Base-by-base conservation (phyloP, 2,888 invertebrate species). In the Hypomecis atomaria region DNA sequence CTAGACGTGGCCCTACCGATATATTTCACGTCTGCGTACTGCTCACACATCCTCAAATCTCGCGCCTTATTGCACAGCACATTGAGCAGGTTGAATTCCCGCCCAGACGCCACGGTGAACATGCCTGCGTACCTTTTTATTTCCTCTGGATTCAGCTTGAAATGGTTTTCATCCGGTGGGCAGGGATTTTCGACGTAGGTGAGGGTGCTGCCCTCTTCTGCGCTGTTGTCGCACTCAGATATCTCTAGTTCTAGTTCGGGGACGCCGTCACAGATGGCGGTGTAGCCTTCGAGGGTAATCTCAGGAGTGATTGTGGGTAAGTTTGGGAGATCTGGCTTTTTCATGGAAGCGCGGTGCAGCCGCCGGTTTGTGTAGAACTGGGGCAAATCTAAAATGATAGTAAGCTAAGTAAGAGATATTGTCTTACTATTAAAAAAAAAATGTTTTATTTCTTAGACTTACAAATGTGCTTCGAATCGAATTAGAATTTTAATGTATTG, bases 41-140 rank as follows among this genome's bases (percentile, higher is more conserved):
- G 70, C 55, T 83, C 81, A 59, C 86, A 86, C 56, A 85, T 82
- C 47, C 75, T 76, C 2, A 87, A 70, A 69, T 87, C 86, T 11
- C 78, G 73, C 0, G 77, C 77, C 71, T 88, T 88, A 59, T 86
- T 86, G 9, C 79, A 65, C 40, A 87, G 62, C 1, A 86, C 69
- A 63, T 78, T 79, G 42, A 87, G 69, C 4, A 83, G 76, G 66
- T 87, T 87, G 62, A 76, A 79, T 62, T 80, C 71, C 47, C 69
- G 69, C 0, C 78, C 85, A 34, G 70, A 59, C 0, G 85, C 62
- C 4, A 63, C 71, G 1, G 86, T 67, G 66, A 71, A 79, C 67
- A 76, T 76, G 40, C 79, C 72, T 0, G 84, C 77, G 69, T 83
- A 87, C 55, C 79, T 77, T 54, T 85, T 78, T 42, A 86, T 78